Evolutionary conservation across 2,797 vertebrate genomes (phyloP).

Genomic region (Erpetoichthys calabaricus): DNA sequence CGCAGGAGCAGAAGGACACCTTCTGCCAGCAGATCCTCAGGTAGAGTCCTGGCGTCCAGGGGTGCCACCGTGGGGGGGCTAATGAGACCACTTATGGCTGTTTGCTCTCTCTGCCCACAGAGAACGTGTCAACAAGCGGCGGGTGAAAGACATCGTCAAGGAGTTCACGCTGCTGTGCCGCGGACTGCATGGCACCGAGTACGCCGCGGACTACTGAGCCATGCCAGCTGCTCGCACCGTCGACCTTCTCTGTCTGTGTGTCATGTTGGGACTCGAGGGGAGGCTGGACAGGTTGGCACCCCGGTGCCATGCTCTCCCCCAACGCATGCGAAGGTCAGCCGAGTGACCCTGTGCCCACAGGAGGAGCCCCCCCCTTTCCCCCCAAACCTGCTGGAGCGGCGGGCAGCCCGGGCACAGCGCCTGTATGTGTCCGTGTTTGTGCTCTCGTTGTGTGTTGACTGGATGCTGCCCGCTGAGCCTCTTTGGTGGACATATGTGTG

Average conservation of each 20-base stretch:
- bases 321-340: background rate
- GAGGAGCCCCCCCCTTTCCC: background rate
- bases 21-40: conserved; percentile 95
- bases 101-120: conserved; percentile 31
- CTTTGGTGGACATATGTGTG: too few species aligned
- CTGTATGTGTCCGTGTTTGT: too few species aligned
- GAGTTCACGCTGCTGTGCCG: conserved; percentile 92
- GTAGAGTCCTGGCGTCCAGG: conserved; percentile 31
- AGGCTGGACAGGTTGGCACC: background rate
- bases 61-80: background rate
- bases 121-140: conserved; percentile 91
- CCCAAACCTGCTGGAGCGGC: background rate
- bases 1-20: conserved; percentile 77
- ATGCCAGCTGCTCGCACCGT: too few species aligned
- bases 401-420: too few species aligned
- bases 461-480: too few species aligned
- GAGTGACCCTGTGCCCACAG: background rate
- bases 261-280: background rate
- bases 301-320: background rate
- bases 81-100: too few species aligned
- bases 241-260: too few species aligned
- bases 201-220: conserved; percentile 90
- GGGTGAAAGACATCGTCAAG: conserved; percentile 94
- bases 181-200: conserved; percentile 95
- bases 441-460: too few species aligned